Evolutionary conservation across 1,140 invertebrate species (phyloP).

Genomic region (Aethina tumida): DNA sequence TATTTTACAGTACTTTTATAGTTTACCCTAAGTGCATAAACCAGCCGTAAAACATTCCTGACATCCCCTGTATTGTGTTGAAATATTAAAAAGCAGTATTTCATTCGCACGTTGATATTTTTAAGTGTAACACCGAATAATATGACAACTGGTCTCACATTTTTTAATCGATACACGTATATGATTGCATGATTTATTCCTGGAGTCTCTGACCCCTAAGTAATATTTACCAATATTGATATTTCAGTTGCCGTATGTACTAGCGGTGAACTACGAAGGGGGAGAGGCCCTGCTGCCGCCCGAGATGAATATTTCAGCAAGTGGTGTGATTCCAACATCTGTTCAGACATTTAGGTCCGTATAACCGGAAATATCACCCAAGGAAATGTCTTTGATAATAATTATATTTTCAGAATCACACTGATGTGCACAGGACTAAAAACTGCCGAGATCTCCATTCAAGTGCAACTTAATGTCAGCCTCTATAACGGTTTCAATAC

Average conservation of each 20-base stretch:
- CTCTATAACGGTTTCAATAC: conserved; percentile 56
- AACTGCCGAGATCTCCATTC: conserved; percentile 66
- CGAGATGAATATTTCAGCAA: conserved; percentile 68
- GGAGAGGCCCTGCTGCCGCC: conserved; percentile 61
- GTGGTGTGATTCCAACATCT: conserved; percentile 61
- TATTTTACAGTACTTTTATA: too few relatives aligned
- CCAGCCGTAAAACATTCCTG: too few relatives aligned
- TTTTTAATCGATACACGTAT: neutral
- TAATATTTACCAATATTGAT: conserved; percentile 19
- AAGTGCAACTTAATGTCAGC: conserved; percentile 66
- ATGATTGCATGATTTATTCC: conserved; percentile 4
- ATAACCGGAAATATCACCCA: conserved; percentile 4
- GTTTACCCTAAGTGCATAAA: too few relatives aligned
- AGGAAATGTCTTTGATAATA: conserved; percentile 4
- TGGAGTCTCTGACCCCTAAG: neutral
- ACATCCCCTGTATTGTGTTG: too few relatives aligned
- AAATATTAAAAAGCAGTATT: too few relatives aligned
- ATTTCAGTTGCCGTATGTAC: conserved; percentile 62
- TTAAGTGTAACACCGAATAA: too few relatives aligned
- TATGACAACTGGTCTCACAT: neutral
- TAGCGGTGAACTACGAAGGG: conserved; percentile 67
- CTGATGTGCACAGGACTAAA: conserved; percentile 66
- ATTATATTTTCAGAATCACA: conserved; percentile 48
- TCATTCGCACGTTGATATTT: too few relatives aligned
- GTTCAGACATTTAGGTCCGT: conserved; percentile 61